Conservation (phyloP, 1,140 invertebrate species). For the Ceratosolen fusciceps region DNA sequence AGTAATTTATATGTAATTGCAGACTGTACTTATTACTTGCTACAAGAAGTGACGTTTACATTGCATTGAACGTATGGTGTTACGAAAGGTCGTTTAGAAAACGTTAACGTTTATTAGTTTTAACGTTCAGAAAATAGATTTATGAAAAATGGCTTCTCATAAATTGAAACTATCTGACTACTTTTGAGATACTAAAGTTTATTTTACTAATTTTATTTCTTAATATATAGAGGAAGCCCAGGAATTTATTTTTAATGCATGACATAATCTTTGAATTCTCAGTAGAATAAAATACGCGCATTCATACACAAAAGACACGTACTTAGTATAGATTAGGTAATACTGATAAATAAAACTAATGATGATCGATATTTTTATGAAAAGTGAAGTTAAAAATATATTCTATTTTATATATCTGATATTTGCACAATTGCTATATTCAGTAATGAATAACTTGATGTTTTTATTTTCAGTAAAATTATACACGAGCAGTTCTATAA, state of each 20-base stretch:
- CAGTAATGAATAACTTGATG: no score
- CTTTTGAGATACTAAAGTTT: background rate
- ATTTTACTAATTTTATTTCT: background rate
- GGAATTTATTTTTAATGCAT: background rate
- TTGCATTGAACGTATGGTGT: no score
- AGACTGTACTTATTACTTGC: no score
- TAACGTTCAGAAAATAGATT: background rate
- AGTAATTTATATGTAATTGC: no score
- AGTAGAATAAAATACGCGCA: background rate
- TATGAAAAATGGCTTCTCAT: background rate
- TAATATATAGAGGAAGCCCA: background rate
- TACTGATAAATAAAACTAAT: background rate
- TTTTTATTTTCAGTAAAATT: no score
- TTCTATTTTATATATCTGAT: no score
- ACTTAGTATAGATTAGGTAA: background rate
- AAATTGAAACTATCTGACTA: background rate
- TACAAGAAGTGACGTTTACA: no score
- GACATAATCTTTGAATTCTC: background rate
- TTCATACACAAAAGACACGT: background rate
- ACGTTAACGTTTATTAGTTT: background rate
- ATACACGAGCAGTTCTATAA: no score
- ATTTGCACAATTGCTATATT: no score
- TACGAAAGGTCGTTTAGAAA: background rate
- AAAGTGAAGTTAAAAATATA: background rate
- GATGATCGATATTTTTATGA: background rate